Evolutionary conservation across 2,113 vertebrate genomes (phyloP), one percentile per base, ranked within the genome.

Genomic region (Phocoena sinus): DNA sequence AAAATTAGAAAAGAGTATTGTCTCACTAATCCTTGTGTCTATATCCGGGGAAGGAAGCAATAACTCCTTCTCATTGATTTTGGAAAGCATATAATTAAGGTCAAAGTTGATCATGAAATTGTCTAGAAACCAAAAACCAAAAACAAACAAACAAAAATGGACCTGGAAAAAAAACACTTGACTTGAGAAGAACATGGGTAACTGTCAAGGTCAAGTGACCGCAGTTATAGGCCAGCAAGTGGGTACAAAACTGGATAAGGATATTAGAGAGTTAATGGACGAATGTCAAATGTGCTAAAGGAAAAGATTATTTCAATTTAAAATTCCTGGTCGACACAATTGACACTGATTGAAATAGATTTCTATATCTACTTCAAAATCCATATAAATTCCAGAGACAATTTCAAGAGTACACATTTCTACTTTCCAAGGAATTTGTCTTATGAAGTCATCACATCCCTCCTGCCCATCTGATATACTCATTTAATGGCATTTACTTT

Each of bases 1-100:
- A 56, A 89, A 96, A 67, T 44, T 81, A 93, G 86, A 96, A 63
- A 90, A 93, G 85, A 83, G 67, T 63, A 63, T 71, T 80, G 58
- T 96, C 91, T 96, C 26, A 38, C 80, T 90, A 86, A 96, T 92
- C 70, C 83, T 68, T 88, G 41, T 83, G 71, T 77, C 53, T 87
- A 31, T 41, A 77, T 56, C 87, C 81, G 92, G 93, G 91, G 74
- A 93, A 79, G 36, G 31, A 26, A 82, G 17, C 31, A 87, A 93
- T 82, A 77, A 74, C 15, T 85, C 17, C 53, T 96, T 86, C 83
- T 94, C 68, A 77, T 11, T 89, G 91, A 96, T 86, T 95, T 98
- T 79, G 96, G 36, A 50, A 98, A 80, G 88, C 65, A 2, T 41
- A 26, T 95, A 83, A 95, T 44, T 63, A 11, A 60, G 41, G 76